A percentile compares a stretch with the other conserved stretches of the same genome.
Evolutionary conservation across 2,113 vertebrate species (phyloP).

Genomic region (Circaetus gallicus): DNA sequence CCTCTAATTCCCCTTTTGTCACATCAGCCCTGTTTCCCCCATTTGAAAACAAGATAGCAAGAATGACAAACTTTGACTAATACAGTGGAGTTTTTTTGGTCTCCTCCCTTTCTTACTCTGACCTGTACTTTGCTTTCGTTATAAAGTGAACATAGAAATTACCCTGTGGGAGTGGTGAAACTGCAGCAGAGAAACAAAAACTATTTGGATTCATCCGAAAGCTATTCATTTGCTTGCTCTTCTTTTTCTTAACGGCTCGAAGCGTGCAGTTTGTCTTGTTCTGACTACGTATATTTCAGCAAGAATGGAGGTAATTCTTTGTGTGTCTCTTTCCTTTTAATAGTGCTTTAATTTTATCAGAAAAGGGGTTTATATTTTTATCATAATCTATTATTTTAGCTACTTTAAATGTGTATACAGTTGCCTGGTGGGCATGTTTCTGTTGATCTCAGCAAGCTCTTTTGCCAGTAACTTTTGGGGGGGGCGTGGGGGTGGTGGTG

Average conservation of each 20-base stretch:
- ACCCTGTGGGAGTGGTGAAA: constrained; percentile 57
- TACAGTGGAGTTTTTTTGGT: background rate
- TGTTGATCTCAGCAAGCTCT: background rate
- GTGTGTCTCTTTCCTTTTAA: background rate
- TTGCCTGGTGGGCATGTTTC: background rate
- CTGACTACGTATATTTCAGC: background rate
- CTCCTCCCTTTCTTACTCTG: constrained; percentile 63
- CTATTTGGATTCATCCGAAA: constrained; percentile 46
- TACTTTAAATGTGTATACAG: background rate
- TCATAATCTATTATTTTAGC: background rate
- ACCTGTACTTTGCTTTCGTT: constrained; percentile 75
- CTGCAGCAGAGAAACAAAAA: constrained; percentile 63
- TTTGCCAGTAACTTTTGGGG: background rate
- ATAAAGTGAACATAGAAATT: constrained; percentile 55
- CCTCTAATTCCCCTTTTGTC: background rate
- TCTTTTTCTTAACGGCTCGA: constrained; percentile 31
- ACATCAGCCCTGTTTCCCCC: background rate
- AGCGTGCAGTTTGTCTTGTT: constrained; percentile 26
- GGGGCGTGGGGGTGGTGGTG: no score
- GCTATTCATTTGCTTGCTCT: constrained; percentile 43
- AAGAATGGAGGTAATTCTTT: constrained; percentile 29
- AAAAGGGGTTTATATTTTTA: background rate
- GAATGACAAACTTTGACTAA: background rate
- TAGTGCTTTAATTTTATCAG: background rate
- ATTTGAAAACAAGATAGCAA: background rate